phyloP scores from a whole-genome alignment of 1,140 invertebrate species.

The Apocrypta bakeri region DNA sequence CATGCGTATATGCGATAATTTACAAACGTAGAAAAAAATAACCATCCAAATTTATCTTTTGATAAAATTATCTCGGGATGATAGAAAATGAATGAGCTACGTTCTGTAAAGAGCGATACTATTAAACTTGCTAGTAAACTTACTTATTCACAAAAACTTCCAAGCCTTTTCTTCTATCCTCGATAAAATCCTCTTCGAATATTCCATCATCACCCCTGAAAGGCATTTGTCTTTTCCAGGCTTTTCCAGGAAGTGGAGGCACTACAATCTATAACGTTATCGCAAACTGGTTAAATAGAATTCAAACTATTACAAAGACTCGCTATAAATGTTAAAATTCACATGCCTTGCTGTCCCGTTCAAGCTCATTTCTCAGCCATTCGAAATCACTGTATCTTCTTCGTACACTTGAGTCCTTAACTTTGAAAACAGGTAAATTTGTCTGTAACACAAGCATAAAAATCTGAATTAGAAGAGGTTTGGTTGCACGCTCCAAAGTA shows the following conservation, averaged over 20 bases:
- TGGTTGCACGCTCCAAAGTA: not conserved
- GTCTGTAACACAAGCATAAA: slow-evolving; percentile 81
- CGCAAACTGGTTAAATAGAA: slow-evolving; percentile 25
- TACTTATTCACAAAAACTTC: slow-evolving; percentile 99
- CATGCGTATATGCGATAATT: slow-evolving; percentile 25
- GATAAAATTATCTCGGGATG: slow-evolving; percentile 13
- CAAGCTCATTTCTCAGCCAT: slow-evolving; percentile 98
- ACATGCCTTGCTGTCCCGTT: slow-evolving; percentile 97
- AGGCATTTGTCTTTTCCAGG: slow-evolving; percentile 97
- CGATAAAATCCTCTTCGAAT: slow-evolving; percentile 99
- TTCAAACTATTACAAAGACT: slow-evolving; percentile 8
- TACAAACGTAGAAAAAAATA: slow-evolving; percentile 20
- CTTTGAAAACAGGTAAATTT: slow-evolving; percentile 99
- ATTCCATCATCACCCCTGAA: slow-evolving; percentile 99
- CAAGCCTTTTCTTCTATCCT: slow-evolving; percentile 97
- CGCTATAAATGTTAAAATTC: not conserved
- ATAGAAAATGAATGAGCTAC: slow-evolving; percentile 3
- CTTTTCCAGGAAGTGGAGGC: slow-evolving; percentile 97
- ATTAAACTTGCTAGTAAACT: slow-evolving; percentile 60
- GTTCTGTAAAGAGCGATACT: not conserved
- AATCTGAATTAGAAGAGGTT: not conserved
- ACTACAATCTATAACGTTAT: slow-evolving; percentile 90
- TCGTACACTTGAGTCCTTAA: slow-evolving; percentile 98
- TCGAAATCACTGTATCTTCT: slow-evolving; percentile 99
- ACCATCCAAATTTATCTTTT: slow-evolving; percentile 25